Conservation (phyloP, 2,797 vertebrate species). For the Alectoris magna region DNA sequence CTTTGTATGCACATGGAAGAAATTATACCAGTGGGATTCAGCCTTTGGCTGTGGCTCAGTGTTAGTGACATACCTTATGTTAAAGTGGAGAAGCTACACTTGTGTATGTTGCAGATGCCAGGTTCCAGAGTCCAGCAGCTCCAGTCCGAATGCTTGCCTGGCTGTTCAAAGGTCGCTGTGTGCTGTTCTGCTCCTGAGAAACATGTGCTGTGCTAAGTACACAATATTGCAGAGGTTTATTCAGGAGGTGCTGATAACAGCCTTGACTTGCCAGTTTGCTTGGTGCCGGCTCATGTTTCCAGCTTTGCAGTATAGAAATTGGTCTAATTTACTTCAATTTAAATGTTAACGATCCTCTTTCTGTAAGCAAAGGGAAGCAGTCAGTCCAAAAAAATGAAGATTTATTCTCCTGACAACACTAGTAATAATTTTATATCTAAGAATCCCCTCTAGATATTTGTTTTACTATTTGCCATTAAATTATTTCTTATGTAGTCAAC, state of each 20-base stretch:
- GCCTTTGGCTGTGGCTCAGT: neutral
- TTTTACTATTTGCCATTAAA: neutral
- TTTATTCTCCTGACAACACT: constrained; percentile 7
- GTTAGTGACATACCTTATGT: neutral
- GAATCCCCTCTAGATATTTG: neutral
- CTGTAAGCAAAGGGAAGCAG: constrained; percentile 16
- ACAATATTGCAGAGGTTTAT: constrained; percentile 9
- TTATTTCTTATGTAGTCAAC: neutral
- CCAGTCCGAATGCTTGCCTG: neutral
- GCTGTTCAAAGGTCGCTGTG: neutral
- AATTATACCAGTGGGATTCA: neutral
- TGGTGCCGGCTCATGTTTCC: constrained; percentile 49
- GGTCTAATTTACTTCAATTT: constrained; percentile 64
- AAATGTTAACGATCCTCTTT: constrained; percentile 61
- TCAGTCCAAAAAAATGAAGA: constrained; percentile 47
- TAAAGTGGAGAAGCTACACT: neutral
- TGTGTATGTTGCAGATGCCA: fast-evolving
- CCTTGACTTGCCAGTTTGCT: constrained; percentile 42
- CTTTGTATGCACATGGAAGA: neutral
- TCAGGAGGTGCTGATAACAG: constrained; percentile 48
- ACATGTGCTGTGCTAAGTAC: neutral
- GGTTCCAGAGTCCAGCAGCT: neutral
- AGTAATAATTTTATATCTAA: constrained; percentile 19
- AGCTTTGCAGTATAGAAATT: constrained; percentile 37
- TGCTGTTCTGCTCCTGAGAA: constrained; percentile 3